Conservation (phyloP, 2,797 vertebrate species). For the Onychomys arenicola region DNA sequence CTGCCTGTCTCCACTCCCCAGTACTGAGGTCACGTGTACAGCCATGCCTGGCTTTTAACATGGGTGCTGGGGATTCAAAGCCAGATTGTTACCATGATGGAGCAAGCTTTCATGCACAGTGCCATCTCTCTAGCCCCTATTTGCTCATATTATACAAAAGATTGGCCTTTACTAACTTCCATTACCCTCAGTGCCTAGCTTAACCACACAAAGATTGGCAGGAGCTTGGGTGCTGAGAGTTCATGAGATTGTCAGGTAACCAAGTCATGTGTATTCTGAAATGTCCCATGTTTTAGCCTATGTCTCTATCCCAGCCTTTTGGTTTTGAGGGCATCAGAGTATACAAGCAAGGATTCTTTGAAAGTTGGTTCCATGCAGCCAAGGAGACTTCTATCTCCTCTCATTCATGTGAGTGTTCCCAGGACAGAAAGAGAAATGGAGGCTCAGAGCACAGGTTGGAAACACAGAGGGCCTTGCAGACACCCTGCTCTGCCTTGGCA, state of each 20-base stretch:
- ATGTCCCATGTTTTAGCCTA: neutral
- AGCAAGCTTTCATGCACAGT: neutral
- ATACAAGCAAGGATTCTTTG: neutral
- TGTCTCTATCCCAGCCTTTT: neutral
- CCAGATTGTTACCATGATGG: neutral
- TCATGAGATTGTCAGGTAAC: neutral
- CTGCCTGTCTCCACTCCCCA: neutral
- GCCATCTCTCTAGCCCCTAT: neutral
- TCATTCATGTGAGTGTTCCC: neutral
- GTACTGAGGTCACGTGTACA: neutral
- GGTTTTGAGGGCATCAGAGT: neutral
- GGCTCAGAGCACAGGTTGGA: neutral
- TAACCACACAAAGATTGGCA: slow-evolving; percentile 67
- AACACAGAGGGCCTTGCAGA: neutral
- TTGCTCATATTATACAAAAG: slow-evolving; percentile 77
- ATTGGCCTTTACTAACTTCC: slow-evolving; percentile 77
- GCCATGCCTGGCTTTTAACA: neutral
- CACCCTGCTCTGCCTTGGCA: neutral
- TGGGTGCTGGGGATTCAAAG: neutral
- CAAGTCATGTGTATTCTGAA: neutral
- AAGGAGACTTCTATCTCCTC: neutral
- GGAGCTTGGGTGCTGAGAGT: neutral
- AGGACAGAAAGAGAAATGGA: neutral
- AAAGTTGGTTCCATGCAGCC: neutral
- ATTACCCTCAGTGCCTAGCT: neutral